Percentiles rank a stretch among this genome's conserved stretches.
Conservation (phyloP, 2,888 invertebrate species). For the Leptothorax acervorum region DNA sequence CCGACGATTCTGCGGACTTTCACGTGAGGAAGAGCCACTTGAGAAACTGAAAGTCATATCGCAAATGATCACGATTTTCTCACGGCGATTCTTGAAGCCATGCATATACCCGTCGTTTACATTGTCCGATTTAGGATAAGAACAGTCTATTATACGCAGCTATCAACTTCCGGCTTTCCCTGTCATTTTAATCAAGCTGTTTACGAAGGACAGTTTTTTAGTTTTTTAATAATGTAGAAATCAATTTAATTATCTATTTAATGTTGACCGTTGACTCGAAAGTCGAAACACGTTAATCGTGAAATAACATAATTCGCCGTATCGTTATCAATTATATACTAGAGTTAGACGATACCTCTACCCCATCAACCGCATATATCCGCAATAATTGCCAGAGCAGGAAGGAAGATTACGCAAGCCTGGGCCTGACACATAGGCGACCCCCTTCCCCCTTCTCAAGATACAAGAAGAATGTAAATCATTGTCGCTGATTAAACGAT, state of each 20-base stretch:
- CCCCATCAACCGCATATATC: background rate
- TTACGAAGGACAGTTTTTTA: background rate
- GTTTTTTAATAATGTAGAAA: background rate
- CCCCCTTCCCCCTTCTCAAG: conserved; percentile 1
- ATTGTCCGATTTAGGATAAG: conserved; percentile 27
- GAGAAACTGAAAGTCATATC: conserved; percentile 72
- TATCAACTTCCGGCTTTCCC: conserved; percentile 10
- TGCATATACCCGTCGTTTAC: conserved; percentile 14
- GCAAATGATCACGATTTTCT: conserved; percentile 54
- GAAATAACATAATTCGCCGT: background rate
- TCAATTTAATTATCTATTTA: conserved; percentile 14
- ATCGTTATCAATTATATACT: background rate
- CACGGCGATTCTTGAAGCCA: conserved; percentile 14
- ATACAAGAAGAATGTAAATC: conserved; percentile 74
- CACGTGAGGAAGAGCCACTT: conserved; percentile 58
- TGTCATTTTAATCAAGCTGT: background rate
- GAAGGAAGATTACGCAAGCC: conserved; percentile 60
- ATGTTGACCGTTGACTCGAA: background rate
- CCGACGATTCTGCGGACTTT: conserved; percentile 68
- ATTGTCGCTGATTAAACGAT: conserved; percentile 79
- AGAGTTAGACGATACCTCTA: background rate
- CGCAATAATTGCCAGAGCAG: conserved; percentile 55
- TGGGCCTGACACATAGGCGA: conserved; percentile 25
- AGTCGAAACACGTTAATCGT: background rate
- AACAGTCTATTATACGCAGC: background rate